A percentile compares a stretch with the other conserved stretches of the same genome.
Evolutionary conservation across 2,113 vertebrate species (phyloP).

Genomic region (Callaeas wilsoni): DNA sequence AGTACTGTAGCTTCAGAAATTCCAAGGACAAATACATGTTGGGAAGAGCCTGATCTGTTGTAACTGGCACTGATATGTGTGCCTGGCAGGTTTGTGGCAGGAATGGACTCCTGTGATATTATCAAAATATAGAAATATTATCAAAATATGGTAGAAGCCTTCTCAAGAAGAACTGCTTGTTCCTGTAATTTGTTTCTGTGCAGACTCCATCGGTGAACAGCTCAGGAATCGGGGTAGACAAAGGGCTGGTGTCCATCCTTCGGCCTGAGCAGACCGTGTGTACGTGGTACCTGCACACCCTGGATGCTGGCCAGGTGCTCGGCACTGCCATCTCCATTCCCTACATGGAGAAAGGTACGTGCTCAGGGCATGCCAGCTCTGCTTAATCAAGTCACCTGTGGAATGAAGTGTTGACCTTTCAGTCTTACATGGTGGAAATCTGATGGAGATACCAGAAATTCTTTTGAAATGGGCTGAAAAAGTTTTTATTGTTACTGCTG

Average conservation of each 20-base stretch:
- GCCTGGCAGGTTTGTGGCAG: neutral
- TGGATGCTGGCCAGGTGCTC: slow-evolving; percentile 52
- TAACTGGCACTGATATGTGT: neutral
- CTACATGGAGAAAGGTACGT: slow-evolving; percentile 77
- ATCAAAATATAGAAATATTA: neutral
- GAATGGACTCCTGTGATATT: neutral
- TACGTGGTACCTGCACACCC: slow-evolving; percentile 77
- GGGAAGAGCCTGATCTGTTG: neutral
- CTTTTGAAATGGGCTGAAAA: neutral
- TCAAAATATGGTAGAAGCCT: neutral
- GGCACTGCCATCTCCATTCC: slow-evolving; percentile 81
- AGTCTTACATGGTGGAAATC: neutral
- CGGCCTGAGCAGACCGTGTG: slow-evolving; percentile 68
- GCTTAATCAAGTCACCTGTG: neutral
- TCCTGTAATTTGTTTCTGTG: neutral
- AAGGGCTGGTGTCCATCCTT: slow-evolving; percentile 81
- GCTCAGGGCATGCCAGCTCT: neutral
- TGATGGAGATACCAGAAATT: neutral
- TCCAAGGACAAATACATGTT: neutral
- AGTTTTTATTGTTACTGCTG: neutral
- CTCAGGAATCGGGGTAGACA: slow-evolving; percentile 76
- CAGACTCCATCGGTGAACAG: slow-evolving; percentile 64
- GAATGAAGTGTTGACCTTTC: neutral
- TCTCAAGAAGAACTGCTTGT: neutral
- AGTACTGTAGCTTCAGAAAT: neutral